phyloP scores from a whole-genome alignment of 2,888 invertebrate genomes.

The Cryptus armator region DNA sequence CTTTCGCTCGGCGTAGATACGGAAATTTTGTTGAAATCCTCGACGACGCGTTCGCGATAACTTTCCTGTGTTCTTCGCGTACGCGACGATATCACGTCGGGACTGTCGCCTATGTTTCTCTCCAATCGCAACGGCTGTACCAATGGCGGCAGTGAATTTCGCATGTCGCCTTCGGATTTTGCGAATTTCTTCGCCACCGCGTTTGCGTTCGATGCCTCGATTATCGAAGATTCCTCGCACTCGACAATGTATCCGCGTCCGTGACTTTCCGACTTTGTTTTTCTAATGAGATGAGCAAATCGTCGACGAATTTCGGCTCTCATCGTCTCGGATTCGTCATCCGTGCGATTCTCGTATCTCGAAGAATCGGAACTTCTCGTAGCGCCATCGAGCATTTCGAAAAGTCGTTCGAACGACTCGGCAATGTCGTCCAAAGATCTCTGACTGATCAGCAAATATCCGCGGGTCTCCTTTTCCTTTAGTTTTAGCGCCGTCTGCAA shows the following conservation, averaged over 20 bases:
- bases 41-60: slow-evolving; percentile 32
- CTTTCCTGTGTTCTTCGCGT: slow-evolving; percentile 20
- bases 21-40: slow-evolving; percentile 42
- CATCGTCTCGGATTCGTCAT: slow-evolving; percentile 31
- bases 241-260: slow-evolving; percentile 67
- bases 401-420: slow-evolving; percentile 76
- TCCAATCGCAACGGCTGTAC: slow-evolving; percentile 74
- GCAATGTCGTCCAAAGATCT: slow-evolving; percentile 81
- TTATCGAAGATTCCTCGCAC: slow-evolving; percentile 59
- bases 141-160: slow-evolving; percentile 63
- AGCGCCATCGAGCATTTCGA: slow-evolving; percentile 77
- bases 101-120: slow-evolving; percentile 78
- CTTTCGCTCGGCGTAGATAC: slow-evolving; percentile 73
- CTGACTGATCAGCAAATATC: slow-evolving; percentile 79
- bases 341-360: neutral
- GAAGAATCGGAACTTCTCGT: slow-evolving; percentile 54
- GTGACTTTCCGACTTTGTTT: slow-evolving; percentile 82
- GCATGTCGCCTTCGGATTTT: slow-evolving; percentile 79
- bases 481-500: slow-evolving; percentile 75
- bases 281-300: slow-evolving; percentile 78
- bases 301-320: slow-evolving; percentile 74
- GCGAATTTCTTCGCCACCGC: slow-evolving; percentile 73
- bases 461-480: slow-evolving; percentile 78
- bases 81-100: slow-evolving; percentile 64
- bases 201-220: slow-evolving; percentile 33